Percentiles rank a stretch among this genome's conserved stretches.
These are phyloP conservation scores for Gryllus longicercus DNA, from an alignment of 2,888 invertebrate species.

Conservation along the genomic window DNA sequence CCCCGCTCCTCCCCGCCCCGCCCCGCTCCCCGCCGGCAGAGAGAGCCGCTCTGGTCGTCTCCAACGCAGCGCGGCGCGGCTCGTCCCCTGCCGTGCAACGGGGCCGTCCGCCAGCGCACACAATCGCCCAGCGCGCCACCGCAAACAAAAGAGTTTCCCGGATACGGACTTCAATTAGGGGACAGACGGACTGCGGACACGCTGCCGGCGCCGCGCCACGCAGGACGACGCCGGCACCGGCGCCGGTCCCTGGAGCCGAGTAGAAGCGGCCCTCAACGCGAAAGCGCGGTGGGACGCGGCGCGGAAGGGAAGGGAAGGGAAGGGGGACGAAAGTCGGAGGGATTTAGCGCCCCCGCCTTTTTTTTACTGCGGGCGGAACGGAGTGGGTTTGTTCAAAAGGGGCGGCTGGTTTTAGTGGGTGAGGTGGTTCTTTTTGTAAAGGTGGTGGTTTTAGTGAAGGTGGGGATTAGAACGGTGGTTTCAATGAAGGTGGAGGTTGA, in stretches of 20 bases:
- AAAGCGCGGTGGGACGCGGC: background rate
- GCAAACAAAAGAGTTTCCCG: constrained; percentile 17
- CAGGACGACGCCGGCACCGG: background rate
- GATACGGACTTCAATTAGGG: constrained; percentile 17
- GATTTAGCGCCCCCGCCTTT: background rate
- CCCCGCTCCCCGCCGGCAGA: too few relatives aligned
- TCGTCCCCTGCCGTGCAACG: too few relatives aligned
- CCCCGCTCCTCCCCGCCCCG: too few relatives aligned
- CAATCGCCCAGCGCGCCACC: background rate
- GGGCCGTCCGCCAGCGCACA: background rate
- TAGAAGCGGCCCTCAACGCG: background rate
- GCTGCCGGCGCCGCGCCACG: background rate
- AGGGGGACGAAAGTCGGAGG: background rate
- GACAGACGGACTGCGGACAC: constrained; percentile 1
- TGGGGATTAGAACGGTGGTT: too few relatives aligned
- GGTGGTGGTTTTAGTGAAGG: too few relatives aligned
- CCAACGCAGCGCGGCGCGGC: too few relatives aligned
- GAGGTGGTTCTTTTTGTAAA: too few relatives aligned
- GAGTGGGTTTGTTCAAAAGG: too few relatives aligned
- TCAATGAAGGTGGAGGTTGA: too few relatives aligned
- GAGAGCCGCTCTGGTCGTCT: too few relatives aligned
- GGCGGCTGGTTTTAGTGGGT: too few relatives aligned
- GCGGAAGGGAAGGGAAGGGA: background rate
- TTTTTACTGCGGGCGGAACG: background rate
- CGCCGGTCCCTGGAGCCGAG: background rate